Percentiles rank a stretch among this genome's conserved stretches.
phyloP scores from a whole-genome alignment of 2,888 invertebrate genomes.

The Megamerina dolium region DNA sequence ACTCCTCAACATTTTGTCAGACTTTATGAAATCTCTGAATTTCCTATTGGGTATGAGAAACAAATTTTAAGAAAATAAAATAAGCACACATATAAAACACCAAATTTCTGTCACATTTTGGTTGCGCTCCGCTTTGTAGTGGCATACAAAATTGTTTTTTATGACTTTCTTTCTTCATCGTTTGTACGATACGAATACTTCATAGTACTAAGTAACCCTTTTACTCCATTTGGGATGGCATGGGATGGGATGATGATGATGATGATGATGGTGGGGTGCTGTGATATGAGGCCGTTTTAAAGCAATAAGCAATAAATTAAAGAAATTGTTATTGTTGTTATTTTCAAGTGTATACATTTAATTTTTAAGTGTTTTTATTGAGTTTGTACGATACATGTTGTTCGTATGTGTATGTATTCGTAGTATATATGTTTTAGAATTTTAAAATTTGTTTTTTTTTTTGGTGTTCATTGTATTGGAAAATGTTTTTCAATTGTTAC shows the following conservation, averaged over 20 bases:
- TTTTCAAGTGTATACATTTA: too few species aligned
- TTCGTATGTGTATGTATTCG: constrained; percentile 13
- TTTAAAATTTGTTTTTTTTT: constrained; percentile 25
- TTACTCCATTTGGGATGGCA: constrained; percentile 5
- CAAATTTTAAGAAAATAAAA: too few species aligned
- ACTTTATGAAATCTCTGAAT: too few species aligned
- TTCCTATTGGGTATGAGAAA: too few species aligned
- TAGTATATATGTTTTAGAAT: constrained; percentile 20
- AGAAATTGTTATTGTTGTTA: constrained; percentile 21
- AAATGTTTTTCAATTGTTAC: constrained; percentile 2
- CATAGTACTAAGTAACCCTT: constrained; percentile 18
- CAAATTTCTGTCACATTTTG: constrained; percentile 40
- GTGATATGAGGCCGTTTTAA: constrained; percentile 10
- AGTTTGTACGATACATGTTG: constrained; percentile 1
- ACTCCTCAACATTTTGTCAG: too few species aligned
- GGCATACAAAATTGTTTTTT: constrained; percentile 48
- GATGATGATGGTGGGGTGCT: constrained; percentile 5
- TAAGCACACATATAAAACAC: too few species aligned
- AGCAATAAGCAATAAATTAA: constrained; percentile 42
- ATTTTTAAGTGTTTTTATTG: too few species aligned
- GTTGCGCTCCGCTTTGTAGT: constrained; percentile 47
- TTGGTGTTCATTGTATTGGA: constrained; percentile 10
- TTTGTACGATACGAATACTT: not conserved
- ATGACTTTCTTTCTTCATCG: constrained; percentile 25
- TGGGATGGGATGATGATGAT: constrained; percentile 5